Evolutionary conservation across 2,113 vertebrate species (phyloP), one percentile per base, ranked within the genome.

Genomic region (Cygnus buccinator): DNA sequence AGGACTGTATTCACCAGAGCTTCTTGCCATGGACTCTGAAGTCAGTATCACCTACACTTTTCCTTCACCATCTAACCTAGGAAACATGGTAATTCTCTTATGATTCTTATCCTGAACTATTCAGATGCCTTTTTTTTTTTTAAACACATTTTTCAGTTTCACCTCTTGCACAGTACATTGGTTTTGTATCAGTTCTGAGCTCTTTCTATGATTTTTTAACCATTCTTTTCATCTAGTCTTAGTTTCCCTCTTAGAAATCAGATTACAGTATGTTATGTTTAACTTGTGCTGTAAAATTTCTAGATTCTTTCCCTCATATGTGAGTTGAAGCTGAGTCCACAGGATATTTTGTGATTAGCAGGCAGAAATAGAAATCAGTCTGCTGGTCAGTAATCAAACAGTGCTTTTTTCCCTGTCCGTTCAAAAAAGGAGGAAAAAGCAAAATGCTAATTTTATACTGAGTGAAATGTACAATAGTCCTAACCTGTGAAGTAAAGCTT

Each of bases 331-430:
- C 3, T 52, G 80, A 22, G 62, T 77, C 85, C 63, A 68, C 1
- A 11, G 73, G 75, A 10, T 57, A 4, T 90, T 79, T 84, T 88
- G 72, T 89, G 73, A 13, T 0, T 84, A 72, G 57, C 58, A 87
- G 43, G 73, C 58, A 94, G 86, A 9, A 82, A 57, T 13, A 79
- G 57, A 44, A 81, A 92, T 52, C 37, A 90, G n/a, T 31, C 72
- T 63, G 63, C 63, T 67, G 79, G 75, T 26, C 75, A 90, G 72
- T 67, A 78, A 90, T 86, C 78, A 86, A 87, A 95, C 61, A 37
- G 12, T 87, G 8, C 37, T 92, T 91, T 78, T 52, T 83, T 29
- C 35, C 14, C 35, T 58, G 9, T 11, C 72, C 59, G 13, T 28
- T 89, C 57, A 41, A 65, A 75, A 22, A 76, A 62, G 35, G 48